A percentile compares a stretch with the other conserved stretches of the same genome.
phyloP scores from a whole-genome alignment of 2,113 vertebrate genomes.

The Dryoscopus gambensis region DNA sequence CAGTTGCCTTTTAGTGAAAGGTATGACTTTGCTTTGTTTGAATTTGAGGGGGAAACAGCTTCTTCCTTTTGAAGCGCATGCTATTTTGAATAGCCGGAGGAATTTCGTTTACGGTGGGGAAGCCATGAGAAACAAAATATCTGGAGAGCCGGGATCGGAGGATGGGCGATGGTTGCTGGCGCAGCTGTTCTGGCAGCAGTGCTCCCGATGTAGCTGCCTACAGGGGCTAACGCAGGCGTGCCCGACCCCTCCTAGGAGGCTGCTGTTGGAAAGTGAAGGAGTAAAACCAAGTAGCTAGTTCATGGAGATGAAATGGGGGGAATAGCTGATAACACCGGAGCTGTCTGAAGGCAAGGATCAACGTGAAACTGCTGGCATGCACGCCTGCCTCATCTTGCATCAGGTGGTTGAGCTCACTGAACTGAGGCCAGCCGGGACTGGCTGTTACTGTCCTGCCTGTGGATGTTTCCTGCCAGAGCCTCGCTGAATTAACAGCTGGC shows the following conservation, averaged over 20 bases:
- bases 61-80: neutral
- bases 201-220: accelerated
- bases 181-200: accelerated
- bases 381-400: neutral
- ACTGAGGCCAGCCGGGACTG: neutral
- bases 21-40: neutral
- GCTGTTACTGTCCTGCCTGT: neutral
- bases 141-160: neutral
- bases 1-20: neutral
- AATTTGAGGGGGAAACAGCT: neutral
- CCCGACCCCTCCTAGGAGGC: neutral
- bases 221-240: too few relatives aligned
- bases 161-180: accelerated
- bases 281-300: neutral
- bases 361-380: neutral
- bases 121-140: neutral
- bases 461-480: neutral
- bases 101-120: neutral
- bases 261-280: neutral
- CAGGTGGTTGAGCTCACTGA: neutral
- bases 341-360: neutral
- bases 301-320: neutral
- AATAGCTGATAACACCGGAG: neutral
- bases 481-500: neutral
- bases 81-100: neutral